A percentile compares a stretch with the other conserved stretches of the same genome.
phyloP scores from a whole-genome alignment of 2,888 invertebrate genomes.

The Oxyteleia sp. region DNA sequence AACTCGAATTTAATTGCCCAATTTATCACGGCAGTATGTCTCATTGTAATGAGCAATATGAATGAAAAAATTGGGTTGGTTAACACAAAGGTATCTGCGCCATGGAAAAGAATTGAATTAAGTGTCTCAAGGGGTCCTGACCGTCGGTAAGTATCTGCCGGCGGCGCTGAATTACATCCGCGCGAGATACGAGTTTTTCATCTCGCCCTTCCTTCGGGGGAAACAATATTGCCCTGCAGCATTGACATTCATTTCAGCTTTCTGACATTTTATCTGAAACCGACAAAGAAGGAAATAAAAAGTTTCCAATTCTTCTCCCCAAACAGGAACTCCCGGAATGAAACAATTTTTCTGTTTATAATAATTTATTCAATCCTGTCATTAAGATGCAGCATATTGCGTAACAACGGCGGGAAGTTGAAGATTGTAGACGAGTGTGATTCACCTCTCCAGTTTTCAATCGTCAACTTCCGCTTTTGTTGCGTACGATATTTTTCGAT shows the following conservation, averaged over 20 bases:
- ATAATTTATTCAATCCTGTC: too few species aligned
- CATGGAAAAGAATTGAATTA: slow-evolving; percentile 36
- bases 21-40: slow-evolving; percentile 3
- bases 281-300: background rate
- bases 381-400: too few species aligned
- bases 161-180: slow-evolving; percentile 17
- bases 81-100: slow-evolving; percentile 19
- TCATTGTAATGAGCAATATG: slow-evolving; percentile 16
- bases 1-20: slow-evolving; percentile 19
- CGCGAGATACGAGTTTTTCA: slow-evolving; percentile 19
- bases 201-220: slow-evolving; percentile 8
- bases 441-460: too few species aligned
- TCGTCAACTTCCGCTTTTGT: too few species aligned
- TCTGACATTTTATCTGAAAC: slow-evolving; percentile 16
- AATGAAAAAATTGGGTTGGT: slow-evolving; percentile 26
- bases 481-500: too few species aligned
- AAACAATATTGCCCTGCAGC: slow-evolving; percentile 19
- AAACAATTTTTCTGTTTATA: too few species aligned
- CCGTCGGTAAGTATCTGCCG: slow-evolving; percentile 16
- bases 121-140: slow-evolving; percentile 35
- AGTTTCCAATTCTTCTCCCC: background rate
- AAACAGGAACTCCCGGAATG: background rate
- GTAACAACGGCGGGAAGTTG: too few species aligned
- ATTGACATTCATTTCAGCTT: slow-evolving; percentile 19
- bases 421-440: too few species aligned